Evolutionary conservation across 2,888 invertebrate species (phyloP), one percentile per base, ranked within the genome.

Genomic region (Hybos culiciformis): DNA sequence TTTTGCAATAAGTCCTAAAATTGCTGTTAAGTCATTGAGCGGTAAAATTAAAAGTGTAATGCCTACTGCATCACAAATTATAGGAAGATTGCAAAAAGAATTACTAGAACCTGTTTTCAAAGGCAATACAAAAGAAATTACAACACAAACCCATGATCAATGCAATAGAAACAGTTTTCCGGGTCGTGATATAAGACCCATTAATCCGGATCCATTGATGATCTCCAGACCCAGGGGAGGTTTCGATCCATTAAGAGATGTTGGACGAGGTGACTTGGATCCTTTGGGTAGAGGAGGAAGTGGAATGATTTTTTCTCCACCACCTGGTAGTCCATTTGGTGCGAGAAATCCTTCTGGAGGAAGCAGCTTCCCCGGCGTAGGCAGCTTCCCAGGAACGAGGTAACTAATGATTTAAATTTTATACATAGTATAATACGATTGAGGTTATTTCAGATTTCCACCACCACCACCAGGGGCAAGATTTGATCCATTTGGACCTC

Each of bases 291-390:
- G 74, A 45, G 70, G 66, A 11, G 77, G 81, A 32, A 77, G 81
- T 31, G 86, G 85, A 84, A 86, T 85, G 84, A 56, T 86, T 14
- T 83, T 80, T 63, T 75, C 82, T 55, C 84, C 84, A 21, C 46
- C 44, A 12, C 19, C 18, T 32, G 44, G 34, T 20, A 34, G 33
- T 6, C 32, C 39, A 11, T 37, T 53, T 45, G 62, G 62, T 39
- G 49, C 55, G 45, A 62, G 61, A 45, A 63, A 56, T 48, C 48
- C 63, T 6, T 60, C 57, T 43, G 46, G 51, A 23, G 33, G 36
- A 14, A 20, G 3, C 9, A 18, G 17, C 5, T n/a, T n/a, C n/a
- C n/a, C n/a, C n/a, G n/a, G n/a, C 4, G n/a, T n/a, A 5, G 3
- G 3, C 14, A 6, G 20, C 2, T 54, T 58, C 34, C 57, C 58